Evolutionary conservation across 2,888 invertebrate genomes (phyloP).

Genomic region (Anthrax anthrax): DNA sequence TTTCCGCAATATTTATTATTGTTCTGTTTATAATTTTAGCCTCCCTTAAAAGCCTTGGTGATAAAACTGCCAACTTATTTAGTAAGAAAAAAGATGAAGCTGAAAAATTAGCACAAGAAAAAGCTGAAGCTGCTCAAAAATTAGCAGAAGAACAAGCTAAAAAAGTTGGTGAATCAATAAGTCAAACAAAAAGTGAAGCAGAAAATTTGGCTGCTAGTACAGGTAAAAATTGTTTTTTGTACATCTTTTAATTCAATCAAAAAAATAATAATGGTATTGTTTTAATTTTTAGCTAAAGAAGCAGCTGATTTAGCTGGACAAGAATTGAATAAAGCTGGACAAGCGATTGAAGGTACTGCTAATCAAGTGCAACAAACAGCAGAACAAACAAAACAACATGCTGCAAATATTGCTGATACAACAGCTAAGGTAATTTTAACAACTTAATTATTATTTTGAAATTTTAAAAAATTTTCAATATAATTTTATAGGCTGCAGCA

Average conservation of each 20-base stretch:
- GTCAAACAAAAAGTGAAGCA: conserved; percentile 41
- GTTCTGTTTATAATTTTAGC: too few species aligned
- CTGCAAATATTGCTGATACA: conserved; percentile 27
- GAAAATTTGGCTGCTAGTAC: conserved; percentile 39
- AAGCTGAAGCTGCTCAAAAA: conserved; percentile 44
- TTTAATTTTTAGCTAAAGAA: conserved; percentile 25
- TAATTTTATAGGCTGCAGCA: conserved; percentile 24
- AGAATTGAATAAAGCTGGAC: conserved; percentile 29
- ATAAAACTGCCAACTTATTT: conserved; percentile 55
- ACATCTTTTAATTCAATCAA: too few species aligned
- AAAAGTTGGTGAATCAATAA: conserved; percentile 45
- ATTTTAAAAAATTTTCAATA: neutral
- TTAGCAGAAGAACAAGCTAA: conserved; percentile 48
- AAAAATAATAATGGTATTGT: too few species aligned
- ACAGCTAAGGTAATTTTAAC: conserved; percentile 19
- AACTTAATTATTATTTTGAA: neutral
- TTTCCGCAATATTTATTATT: too few species aligned
- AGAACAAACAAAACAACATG: conserved; percentile 28
- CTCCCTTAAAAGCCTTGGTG: conserved; percentile 55
- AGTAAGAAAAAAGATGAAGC: conserved; percentile 59
- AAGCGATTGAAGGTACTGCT: conserved; percentile 28
- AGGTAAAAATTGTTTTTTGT: conserved; percentile 18
- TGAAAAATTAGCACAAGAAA: conserved; percentile 47
- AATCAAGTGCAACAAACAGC: conserved; percentile 23
- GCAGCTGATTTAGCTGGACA: conserved; percentile 29